phyloP scores from a whole-genome alignment of 2,113 vertebrate species.

The Ophthalmolycus amberensis region DNA sequence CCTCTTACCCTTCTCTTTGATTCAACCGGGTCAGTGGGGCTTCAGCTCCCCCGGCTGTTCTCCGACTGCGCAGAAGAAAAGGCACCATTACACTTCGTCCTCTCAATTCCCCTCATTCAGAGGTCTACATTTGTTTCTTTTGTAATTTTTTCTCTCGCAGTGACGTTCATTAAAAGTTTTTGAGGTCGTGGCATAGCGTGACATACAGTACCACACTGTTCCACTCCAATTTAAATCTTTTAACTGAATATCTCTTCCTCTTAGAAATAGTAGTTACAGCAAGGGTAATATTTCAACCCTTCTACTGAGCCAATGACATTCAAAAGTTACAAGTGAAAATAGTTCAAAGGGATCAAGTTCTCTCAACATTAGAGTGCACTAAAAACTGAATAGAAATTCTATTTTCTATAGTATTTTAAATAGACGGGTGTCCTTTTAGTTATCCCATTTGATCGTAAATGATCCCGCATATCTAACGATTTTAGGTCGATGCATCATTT shows the following conservation, averaged over 20 bases:
- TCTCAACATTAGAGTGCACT: neutral
- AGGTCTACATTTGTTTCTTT: constrained; percentile 20
- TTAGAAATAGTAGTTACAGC: constrained; percentile 25
- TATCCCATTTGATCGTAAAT: constrained; percentile 16
- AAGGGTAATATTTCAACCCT: constrained; percentile 23
- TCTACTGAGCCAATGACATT: constrained; percentile 13
- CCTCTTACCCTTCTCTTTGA: constrained; percentile 52
- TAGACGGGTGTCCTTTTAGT: neutral
- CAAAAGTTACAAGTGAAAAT: constrained; percentile 21
- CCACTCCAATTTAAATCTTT: constrained; percentile 51
- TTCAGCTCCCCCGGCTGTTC: constrained; percentile 59
- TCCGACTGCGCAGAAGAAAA: constrained; percentile 49
- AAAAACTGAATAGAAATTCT: neutral
- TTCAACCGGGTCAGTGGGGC: constrained; percentile 61
- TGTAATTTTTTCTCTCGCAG: constrained; percentile 23
- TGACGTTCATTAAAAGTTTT: constrained; percentile 72
- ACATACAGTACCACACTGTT: constrained; percentile 37
- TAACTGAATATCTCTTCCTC: constrained; percentile 20
- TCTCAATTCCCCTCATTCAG: constrained; percentile 25
- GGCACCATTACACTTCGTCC: constrained; percentile 38
- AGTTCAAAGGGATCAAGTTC: neutral
- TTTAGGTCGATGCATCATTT: constrained; percentile 44
- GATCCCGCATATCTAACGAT: constrained; percentile 15
- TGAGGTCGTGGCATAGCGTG: constrained; percentile 38
- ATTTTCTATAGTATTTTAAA: constrained; percentile 16